A percentile compares a stretch with the other conserved stretches of the same genome.
Evolutionary conservation across 1,140 invertebrate species (phyloP).

Genomic region (Drosophila ambigua): DNA sequence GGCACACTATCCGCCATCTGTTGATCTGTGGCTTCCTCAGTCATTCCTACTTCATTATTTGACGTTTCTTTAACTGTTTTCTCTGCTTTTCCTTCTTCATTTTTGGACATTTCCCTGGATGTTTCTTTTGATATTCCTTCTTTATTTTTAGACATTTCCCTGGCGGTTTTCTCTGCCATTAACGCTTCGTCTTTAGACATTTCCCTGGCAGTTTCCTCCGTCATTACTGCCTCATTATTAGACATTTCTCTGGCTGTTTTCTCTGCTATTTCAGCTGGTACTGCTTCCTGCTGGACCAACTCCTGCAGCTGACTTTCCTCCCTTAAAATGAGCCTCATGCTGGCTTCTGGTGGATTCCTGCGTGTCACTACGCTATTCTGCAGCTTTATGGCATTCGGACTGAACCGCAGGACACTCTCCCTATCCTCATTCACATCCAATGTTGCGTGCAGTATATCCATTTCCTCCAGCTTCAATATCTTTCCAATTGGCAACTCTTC

Average conservation of each 20-base stretch:
- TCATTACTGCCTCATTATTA: too few species aligned
- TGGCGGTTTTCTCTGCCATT: too few species aligned
- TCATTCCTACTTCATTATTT: neutral
- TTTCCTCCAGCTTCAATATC: slow-evolving; percentile 59
- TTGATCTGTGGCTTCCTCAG: neutral
- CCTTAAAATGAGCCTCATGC: neutral
- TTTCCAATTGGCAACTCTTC: slow-evolving; percentile 63
- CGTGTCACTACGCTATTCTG: slow-evolving; percentile 9
- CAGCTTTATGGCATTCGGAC: slow-evolving; percentile 57
- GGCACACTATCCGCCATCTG: slow-evolving; percentile 7
- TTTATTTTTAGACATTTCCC: too few species aligned
- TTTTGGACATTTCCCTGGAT: neutral
- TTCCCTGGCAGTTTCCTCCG: too few species aligned
- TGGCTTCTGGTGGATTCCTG: too few species aligned
- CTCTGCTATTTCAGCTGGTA: too few species aligned
- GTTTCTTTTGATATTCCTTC: too few species aligned
- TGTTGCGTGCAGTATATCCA: slow-evolving; percentile 67
- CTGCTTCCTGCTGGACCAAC: neutral
- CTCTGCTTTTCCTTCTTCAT: neutral
- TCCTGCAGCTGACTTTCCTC: neutral
- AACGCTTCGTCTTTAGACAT: too few species aligned
- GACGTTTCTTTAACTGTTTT: too few species aligned
- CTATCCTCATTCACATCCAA: slow-evolving; percentile 56
- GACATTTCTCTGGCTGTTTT: neutral
- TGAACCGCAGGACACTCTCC: slow-evolving; percentile 61